A percentile compares a stretch with the other conserved stretches of the same genome.
phyloP scores from a whole-genome alignment of 2,113 vertebrate species.

The Falco punctatus region DNA sequence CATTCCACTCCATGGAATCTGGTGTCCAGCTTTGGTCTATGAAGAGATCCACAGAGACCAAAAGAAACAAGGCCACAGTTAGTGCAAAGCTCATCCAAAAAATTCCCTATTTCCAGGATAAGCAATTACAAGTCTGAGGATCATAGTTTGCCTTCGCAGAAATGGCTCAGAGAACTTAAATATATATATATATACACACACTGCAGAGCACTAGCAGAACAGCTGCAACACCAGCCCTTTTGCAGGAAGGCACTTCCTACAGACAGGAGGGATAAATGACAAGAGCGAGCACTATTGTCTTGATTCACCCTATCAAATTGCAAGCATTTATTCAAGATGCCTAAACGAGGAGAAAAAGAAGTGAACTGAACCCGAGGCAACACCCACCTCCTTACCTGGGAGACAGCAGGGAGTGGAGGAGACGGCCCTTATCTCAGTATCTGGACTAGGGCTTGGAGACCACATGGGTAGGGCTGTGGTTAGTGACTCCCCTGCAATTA shows the following conservation, averaged over 20 bases:
- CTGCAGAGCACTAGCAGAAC: neutral
- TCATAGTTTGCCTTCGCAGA: neutral
- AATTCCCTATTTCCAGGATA: neutral
- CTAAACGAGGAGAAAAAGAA: neutral
- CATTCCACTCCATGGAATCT: neutral
- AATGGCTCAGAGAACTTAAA: neutral
- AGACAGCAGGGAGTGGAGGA: neutral
- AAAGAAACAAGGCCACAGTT: neutral
- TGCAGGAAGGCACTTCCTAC: neutral
- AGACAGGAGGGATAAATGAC: neutral
- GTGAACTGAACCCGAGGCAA: neutral
- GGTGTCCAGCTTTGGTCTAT: neutral
- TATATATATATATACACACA: neutral
- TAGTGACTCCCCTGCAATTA: slow-evolving; percentile 9
- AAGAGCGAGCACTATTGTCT: neutral
- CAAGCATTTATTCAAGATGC: neutral
- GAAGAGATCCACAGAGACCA: neutral
- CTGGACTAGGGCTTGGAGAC: neutral
- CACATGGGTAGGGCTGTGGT: neutral
- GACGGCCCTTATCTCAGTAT: slow-evolving; percentile 16
- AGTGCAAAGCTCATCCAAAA: neutral
- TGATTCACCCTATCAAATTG: neutral
- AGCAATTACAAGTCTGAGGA: neutral
- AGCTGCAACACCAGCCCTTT: neutral
- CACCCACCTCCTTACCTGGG: neutral